phyloP scores from a whole-genome alignment of 2,113 vertebrate species.

The Montifringilla adamsi region DNA sequence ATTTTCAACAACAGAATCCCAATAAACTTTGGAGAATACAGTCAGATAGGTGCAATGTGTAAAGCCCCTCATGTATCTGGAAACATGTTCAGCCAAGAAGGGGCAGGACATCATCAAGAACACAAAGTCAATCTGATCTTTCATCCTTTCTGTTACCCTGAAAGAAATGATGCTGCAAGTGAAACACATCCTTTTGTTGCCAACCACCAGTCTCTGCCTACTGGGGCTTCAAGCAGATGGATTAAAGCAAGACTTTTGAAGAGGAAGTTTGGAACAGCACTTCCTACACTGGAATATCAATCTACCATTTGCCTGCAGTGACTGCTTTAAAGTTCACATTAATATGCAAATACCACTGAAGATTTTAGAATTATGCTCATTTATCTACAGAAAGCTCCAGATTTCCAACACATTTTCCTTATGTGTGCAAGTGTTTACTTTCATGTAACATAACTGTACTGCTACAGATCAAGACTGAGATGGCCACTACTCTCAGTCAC shows the following conservation, averaged over 20 bases:
- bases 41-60: no score
- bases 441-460: neutral
- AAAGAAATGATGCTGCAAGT: neutral
- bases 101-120: neutral
- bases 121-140: neutral
- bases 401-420: neutral
- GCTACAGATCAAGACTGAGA: neutral
- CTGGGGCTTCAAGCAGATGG: fast-evolving
- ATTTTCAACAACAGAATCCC: neutral
- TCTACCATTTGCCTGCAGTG: neutral
- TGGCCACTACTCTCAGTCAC: neutral
- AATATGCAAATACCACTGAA: neutral
- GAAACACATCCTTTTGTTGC: neutral
- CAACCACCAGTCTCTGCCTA: neutral
- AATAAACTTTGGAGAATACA: neutral
- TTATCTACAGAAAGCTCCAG: neutral
- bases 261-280: neutral
- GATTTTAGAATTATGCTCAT: neutral
- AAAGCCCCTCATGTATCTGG: neutral
- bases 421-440: neutral
- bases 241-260: neutral
- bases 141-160: neutral
- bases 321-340: neutral
- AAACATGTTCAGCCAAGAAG: neutral
- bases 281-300: neutral